Percentiles rank a stretch among this genome's conserved stretches.
These are phyloP conservation scores for Dasyurus viverrinus DNA, from an alignment of 2,113 vertebrate species.

Conservation along the genomic window DNA sequence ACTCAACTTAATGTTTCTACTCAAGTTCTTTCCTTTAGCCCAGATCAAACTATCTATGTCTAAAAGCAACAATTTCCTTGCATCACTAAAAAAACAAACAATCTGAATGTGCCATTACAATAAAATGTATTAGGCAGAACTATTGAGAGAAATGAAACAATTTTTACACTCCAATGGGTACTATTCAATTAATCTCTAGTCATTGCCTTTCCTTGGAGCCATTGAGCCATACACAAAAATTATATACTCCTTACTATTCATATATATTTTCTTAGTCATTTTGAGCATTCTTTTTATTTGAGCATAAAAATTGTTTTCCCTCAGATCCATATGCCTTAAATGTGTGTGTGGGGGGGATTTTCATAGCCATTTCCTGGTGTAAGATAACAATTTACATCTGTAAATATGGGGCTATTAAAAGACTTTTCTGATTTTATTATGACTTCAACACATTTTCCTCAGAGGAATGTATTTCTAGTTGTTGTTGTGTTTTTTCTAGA, in stretches of 20 bases:
- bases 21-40: background rate
- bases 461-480: constrained; percentile 4
- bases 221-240: constrained; percentile 15
- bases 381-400: background rate
- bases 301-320: constrained; percentile 15
- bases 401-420: constrained; percentile 1
- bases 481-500: constrained; percentile 1
- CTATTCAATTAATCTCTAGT: constrained; percentile 10
- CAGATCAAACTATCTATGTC: background rate
- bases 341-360: background rate
- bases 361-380: background rate
- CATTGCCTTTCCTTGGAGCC: constrained; percentile 15
- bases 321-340: constrained; percentile 19
- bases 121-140: background rate
- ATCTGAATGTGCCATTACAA: background rate
- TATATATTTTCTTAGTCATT: background rate
- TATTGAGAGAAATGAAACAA: background rate
- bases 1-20: background rate
- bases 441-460: constrained; percentile 1
- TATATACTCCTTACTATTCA: background rate
- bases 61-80: background rate
- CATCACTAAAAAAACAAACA: background rate
- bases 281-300: constrained; percentile 6
- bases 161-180: background rate
- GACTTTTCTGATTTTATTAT: constrained; percentile 35